Evolutionary conservation across 1,140 invertebrate species (phyloP), one percentile per base, ranked within the genome.

Genomic region (Leptinotarsa undecemlineata): DNA sequence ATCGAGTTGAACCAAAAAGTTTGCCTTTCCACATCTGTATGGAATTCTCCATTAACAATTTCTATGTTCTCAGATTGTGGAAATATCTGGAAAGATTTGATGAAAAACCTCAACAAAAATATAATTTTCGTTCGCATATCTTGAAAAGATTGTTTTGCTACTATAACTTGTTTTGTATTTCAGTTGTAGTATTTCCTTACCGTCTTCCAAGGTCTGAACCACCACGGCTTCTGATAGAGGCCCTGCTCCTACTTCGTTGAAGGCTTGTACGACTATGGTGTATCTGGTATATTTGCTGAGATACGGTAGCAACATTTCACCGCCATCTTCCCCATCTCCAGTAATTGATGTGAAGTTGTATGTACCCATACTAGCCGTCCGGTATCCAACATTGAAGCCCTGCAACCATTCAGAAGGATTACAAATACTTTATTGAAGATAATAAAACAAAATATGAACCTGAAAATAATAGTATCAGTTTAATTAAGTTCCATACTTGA

Each of bases 211-310:
- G n/a, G 94, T 95, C 80, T 93, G 91, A 0, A 92, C 91, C 0
- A 90, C 87, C 0, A 91, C 87, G 61, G 93, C 90, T 67, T 93
- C 91, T 1, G 92, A 93, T 0, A 92, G 85, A 3, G 95, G 95
- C 33, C 95, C 94, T 2, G 91, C 88, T 14, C 95, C 95, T 67
- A 94, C 90, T 81, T 92, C 90, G 86, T 97, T 97, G 83, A 93
- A 96, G 1, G 95, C 94, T 84, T 95, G 94, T 60, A 95, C 92
- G 47, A 95, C 91, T 15, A 96, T 87, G 3, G 90, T 90, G 80
- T 96, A 96, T 71, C 92, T 88, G 0, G 93, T 93, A 81, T 92
- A 95, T 77, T 95, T 94, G 66, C 90, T 86, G 47, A 96, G 85
- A 19, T 89, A 91, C 14, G 88, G 87, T 5, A 93, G 84, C 51